Base-by-base conservation (phyloP, 1,140 invertebrate genomes). In the Zaprionus nigranus region DNA sequence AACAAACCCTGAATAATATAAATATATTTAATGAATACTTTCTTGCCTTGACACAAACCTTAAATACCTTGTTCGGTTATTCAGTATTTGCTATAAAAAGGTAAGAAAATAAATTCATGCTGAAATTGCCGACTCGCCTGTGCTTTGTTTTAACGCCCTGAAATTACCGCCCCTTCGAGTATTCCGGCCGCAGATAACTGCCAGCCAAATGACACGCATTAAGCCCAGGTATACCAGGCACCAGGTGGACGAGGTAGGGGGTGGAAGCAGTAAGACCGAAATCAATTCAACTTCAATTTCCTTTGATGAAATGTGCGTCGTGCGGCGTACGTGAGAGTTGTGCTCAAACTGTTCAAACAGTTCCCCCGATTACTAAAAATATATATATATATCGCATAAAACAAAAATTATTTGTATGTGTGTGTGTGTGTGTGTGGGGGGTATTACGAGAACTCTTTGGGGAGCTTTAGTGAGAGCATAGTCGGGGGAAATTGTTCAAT, bases 241-340 rank as follows among this genome's bases (percentile, higher is more conserved):
- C 6, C 38, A 28, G 30, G 26, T 59, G 17, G 22, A 34, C 28
- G 28, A 28, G 34, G 28, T 1, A 30, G 13, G 43, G 43, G 72
- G 49, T 68, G 60, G 51, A 75, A 54, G 82, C 57, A 75, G n/a
- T 51, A 51, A 51, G 20, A 12, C 46, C 20, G 20, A 87, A 86
- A 87, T 86, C 82, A 87, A 86, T 86, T 86, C 83, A 77, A 79
- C 79, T 80, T 87, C 82, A 75, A 86, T 87, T 86, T 82, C 71
- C 76, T 82, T 86, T 86, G 80, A 87, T 82, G 75, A 83, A 83
- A 84, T 76, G 67, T 60, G 73, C 38, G 46, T 17, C 28, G 68
- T 62, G 75, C 43, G 36, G 24, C 30, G 76, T 77, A 86, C 83
- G 82, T 86, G 82, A 86, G 83, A 87, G 68, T 79, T 79, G 78